phyloP scores from a whole-genome alignment of 2,888 invertebrate genomes.

The Eupsilia transversa region DNA sequence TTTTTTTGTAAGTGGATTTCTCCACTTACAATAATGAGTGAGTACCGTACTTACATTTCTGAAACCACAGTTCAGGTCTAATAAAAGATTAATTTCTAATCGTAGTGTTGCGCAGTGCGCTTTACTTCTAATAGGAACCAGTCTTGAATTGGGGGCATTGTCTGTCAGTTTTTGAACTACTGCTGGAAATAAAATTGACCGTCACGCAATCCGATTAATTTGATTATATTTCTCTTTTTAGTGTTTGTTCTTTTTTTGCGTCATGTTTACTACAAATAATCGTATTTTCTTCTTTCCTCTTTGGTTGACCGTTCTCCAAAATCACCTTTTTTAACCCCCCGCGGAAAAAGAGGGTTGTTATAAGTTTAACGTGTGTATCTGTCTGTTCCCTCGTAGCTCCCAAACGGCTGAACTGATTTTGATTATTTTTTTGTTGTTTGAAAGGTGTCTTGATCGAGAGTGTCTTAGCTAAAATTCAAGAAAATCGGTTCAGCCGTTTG shows the following conservation, averaged over 20 bases:
- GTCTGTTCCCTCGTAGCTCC: too few species aligned
- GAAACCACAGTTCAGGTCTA: not conserved
- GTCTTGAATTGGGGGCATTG: not conserved
- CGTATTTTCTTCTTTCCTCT: not conserved
- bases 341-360: too few species aligned
- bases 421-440: too few species aligned
- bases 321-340: not conserved
- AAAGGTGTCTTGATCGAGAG: too few species aligned
- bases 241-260: not conserved
- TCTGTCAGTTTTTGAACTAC: constrained; percentile 1
- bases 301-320: not conserved
- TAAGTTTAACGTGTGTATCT: too few species aligned
- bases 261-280: not conserved
- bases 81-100: not conserved
- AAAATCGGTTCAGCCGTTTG: too few species aligned
- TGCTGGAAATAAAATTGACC: not conserved
- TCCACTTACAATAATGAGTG: too few species aligned
- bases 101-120: too few species aligned
- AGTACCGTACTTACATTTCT: not conserved
- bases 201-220: not conserved
- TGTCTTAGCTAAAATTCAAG: too few species aligned
- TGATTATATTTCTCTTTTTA: not conserved
- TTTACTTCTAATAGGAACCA: not conserved
- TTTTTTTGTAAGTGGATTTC: too few species aligned
- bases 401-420: too few species aligned